Conservation (phyloP, 2,888 invertebrate genomes). For the Drosophila robusta region DNA sequence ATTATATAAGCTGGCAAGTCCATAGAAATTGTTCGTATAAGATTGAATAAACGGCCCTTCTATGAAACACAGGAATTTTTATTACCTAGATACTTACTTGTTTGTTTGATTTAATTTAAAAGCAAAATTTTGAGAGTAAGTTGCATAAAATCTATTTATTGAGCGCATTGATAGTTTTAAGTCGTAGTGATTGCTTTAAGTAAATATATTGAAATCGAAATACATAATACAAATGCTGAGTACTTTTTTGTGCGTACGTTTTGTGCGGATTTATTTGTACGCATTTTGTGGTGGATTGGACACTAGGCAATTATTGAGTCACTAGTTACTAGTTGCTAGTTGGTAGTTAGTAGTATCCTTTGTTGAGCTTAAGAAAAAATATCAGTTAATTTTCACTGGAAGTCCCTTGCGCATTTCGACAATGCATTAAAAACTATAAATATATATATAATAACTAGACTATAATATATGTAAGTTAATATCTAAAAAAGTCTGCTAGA, state of each 20-base stretch:
- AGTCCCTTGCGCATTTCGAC: conserved; percentile 80
- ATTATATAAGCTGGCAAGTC: too few relatives aligned
- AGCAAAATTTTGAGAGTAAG: not conserved
- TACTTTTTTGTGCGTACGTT: conserved; percentile 53
- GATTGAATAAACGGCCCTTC: too few relatives aligned
- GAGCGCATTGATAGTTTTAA: conserved; percentile 71
- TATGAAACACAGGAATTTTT: too few relatives aligned
- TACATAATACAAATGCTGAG: conserved; percentile 63
- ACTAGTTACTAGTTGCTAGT: conserved; percentile 1
- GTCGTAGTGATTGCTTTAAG: conserved; percentile 77
- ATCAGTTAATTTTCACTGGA: conserved; percentile 81
- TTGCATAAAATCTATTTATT: conserved; percentile 81
- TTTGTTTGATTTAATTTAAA: not conserved
- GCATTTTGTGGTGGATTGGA: conserved; percentile 15
- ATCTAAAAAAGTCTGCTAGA: conserved; percentile 50
- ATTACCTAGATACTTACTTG: too few relatives aligned
- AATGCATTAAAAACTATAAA: conserved; percentile 36
- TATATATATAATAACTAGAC: conserved; percentile 7
- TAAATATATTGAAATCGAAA: conserved; percentile 55
- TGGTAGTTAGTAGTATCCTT: conserved; percentile 16
- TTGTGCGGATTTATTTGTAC: conserved; percentile 18
- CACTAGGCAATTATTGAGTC: conserved; percentile 22
- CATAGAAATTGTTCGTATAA: too few relatives aligned
- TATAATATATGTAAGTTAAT: conserved; percentile 13
- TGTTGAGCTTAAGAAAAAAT: conserved; percentile 48